A percentile compares a stretch with the other conserved stretches of the same genome.
Evolutionary conservation across 2,113 vertebrate genomes (phyloP).

Genomic region (Apeltes quadracus): DNA sequence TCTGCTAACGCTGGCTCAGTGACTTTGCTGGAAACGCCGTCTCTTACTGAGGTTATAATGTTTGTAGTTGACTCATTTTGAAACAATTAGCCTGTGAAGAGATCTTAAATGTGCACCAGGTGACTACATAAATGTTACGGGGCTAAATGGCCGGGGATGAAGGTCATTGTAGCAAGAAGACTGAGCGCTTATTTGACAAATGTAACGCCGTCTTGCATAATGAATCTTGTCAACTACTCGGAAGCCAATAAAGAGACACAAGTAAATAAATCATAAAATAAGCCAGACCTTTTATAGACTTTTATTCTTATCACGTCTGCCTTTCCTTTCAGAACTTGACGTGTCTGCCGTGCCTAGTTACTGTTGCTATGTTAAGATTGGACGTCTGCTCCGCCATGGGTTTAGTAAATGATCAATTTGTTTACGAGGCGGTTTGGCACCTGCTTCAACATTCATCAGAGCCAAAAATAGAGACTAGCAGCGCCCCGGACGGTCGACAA

Average conservation of each 20-base stretch:
- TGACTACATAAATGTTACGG: neutral
- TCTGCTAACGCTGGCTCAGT: neutral
- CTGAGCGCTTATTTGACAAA: neutral
- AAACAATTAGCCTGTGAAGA: neutral
- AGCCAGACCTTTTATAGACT: neutral
- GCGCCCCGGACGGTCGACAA: slow-evolving; percentile 9
- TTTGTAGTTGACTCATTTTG: neutral
- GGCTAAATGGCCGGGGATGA: neutral
- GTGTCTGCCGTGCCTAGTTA: neutral
- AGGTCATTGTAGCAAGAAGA: neutral
- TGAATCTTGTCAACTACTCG: neutral
- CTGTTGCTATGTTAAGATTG: neutral
- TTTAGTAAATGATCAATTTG: neutral
- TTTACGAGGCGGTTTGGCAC: neutral
- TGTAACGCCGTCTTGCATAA: neutral
- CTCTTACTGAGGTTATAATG: neutral
- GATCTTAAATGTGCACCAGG: no score
- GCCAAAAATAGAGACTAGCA: slow-evolving; percentile 15
- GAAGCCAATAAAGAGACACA: neutral
- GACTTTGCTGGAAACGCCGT: neutral
- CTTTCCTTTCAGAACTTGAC: neutral
- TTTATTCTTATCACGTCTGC: neutral
- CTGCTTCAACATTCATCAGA: slow-evolving; percentile 18
- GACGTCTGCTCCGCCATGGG: neutral
- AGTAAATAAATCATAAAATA: neutral